A percentile compares a stretch with the other conserved stretches of the same genome.
Conservation (phyloP, 2,797 vertebrate genomes). For the Molothrus ater region DNA sequence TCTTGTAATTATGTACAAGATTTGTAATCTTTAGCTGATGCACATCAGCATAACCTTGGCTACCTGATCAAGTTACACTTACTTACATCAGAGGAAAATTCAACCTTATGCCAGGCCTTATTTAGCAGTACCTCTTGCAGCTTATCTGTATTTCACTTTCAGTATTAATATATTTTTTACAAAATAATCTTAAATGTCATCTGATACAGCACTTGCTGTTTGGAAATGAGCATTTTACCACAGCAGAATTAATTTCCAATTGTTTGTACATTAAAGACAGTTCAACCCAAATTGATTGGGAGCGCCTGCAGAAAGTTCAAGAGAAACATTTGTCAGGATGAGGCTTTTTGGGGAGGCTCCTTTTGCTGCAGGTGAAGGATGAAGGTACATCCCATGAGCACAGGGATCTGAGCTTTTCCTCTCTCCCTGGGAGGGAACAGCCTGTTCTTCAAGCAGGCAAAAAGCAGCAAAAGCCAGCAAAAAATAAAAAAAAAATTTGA, state of each 20-base stretch:
- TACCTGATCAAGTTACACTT: background rate
- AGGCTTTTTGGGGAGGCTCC: background rate
- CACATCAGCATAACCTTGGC: background rate
- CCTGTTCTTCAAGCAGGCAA: background rate
- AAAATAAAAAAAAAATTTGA: background rate
- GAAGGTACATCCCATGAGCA: background rate
- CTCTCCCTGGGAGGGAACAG: background rate
- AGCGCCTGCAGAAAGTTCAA: background rate
- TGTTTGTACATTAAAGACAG: background rate
- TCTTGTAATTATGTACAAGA: background rate
- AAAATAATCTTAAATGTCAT: background rate
- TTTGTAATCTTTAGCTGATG: background rate
- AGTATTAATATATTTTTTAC: background rate
- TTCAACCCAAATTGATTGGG: background rate
- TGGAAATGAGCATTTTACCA: background rate
- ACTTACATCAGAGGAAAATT: constrained; percentile 22
- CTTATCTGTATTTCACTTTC: background rate
- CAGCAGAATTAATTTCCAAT: background rate
- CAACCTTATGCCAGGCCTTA: background rate
- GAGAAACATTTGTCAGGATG: background rate
- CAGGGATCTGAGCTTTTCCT: background rate
- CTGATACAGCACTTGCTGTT: background rate
- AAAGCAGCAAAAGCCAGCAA: background rate
- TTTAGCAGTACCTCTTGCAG: background rate
- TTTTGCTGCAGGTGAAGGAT: background rate